Evolutionary conservation across 2,113 vertebrate genomes (phyloP), one percentile per base, ranked within the genome.

Genomic region (Halcyon malimbica): DNA sequence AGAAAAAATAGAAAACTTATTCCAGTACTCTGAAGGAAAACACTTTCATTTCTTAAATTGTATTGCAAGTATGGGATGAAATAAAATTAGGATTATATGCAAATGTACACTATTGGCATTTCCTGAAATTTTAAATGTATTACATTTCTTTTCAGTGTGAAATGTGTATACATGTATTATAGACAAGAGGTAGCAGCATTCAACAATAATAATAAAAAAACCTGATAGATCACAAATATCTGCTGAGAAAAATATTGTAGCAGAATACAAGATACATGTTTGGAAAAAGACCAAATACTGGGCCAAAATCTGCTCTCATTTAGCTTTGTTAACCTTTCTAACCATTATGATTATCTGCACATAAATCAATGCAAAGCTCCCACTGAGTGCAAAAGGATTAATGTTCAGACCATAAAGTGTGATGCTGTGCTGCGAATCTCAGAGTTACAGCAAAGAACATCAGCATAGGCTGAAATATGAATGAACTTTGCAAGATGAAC

Each of bases 401-500:
- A 74, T 46, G 64, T 68, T 86, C 42, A 69, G 65, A 42, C 10
- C 35, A 71, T 10, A 3, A 78, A 59, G 20, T 13, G 25, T 0
- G 3, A 29, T 29, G 35, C 31, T 83, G 69, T 0, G 1, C 46
- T 67, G 51, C 5, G 4, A 74, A 26, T 37, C 68, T 39, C 68
- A 75, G 39, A 63, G 29, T 28, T 56, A 48, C 18, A 67, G 7
- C 25, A 51, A 31, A 59, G 23, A 80, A 29, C 0, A 0, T 28
- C 81, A 65, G 25, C 0, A 0, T 3, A 59, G 31, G 42, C 65
- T 56, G 48, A n/a, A 44, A 54, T n/a, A 44, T 63, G 6, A 42
- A 71, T 63, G 90, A 79, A n/a, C n/a, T 71, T 37, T 85, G 69
- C 48, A 71, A 78, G 57, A 28, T 48, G 1, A 83, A 82, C 5